A percentile compares a stretch with the other conserved stretches of the same genome.
Conservation (phyloP, 2,797 vertebrate genomes). For the Gymnoscopelus braueri region DNA sequence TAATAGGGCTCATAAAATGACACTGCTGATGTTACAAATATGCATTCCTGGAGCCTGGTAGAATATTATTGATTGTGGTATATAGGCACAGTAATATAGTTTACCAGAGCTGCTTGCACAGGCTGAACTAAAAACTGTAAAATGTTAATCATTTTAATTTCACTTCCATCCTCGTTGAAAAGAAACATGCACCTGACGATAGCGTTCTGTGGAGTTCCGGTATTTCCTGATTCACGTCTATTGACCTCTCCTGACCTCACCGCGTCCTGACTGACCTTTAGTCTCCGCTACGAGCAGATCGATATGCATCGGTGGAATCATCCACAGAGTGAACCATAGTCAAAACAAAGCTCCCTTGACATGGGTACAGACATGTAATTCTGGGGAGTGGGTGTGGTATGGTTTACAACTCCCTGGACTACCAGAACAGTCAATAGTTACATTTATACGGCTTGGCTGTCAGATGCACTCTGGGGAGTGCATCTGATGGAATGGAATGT, state of each 20-base stretch:
- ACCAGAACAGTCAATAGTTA: conserved; percentile 16
- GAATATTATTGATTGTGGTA: too few relatives aligned
- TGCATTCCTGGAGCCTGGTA: conserved; percentile 33
- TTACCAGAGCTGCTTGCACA: too few relatives aligned
- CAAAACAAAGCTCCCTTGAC: conserved; percentile 5
- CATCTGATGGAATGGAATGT: conserved; percentile 26
- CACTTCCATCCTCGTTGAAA: too few relatives aligned
- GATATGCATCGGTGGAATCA: conserved; percentile 35
- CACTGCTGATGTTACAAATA: conserved; percentile 8
- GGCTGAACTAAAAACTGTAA: too few relatives aligned
- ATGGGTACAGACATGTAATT: conserved; percentile 19
- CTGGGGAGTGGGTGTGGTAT: conserved; percentile 5
- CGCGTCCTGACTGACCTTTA: conserved; percentile 40
- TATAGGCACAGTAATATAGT: too few relatives aligned
- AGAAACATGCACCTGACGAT: too few relatives aligned
- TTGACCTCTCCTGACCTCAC: conserved; percentile 28
- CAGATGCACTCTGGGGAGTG: conserved; percentile 23
- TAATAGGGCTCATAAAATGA: conserved; percentile 36
- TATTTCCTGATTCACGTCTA: conserved; percentile 1
- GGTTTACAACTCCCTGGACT: conserved; percentile 24
- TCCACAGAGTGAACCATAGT: conserved; percentile 12
- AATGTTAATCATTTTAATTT: too few relatives aligned
- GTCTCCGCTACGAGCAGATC: conserved; percentile 31
- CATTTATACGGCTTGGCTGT: conserved; percentile 30
- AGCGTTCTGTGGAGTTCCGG: not conserved